Conservation (phyloP, 2,113 vertebrate species). For the Neogale vison region DNA sequence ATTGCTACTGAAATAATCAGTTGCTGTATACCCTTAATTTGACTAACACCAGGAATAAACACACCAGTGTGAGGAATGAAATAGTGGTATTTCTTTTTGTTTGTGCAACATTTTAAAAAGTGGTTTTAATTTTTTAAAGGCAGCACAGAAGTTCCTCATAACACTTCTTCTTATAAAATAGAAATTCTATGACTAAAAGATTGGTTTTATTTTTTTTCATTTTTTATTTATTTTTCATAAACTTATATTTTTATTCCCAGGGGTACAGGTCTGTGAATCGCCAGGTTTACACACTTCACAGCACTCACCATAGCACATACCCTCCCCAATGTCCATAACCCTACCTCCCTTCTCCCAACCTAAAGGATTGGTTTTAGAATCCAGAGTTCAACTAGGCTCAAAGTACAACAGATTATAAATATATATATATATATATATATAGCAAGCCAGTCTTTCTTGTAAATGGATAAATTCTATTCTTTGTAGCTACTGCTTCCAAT, state of each 20-base stretch:
- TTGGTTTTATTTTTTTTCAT: too few relatives aligned
- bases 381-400: background rate
- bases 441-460: background rate
- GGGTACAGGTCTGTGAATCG: too few relatives aligned
- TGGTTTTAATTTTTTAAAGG: background rate
- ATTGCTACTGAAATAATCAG: conserved; percentile 17
- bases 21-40: background rate
- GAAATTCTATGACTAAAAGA: background rate
- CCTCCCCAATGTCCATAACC: too few relatives aligned
- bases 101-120: background rate
- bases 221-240: too few relatives aligned
- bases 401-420: background rate
- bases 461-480: conserved; percentile 39
- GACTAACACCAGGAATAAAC: background rate
- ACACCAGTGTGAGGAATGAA: background rate
- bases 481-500: conserved; percentile 10
- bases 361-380: background rate
- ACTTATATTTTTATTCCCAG: too few relatives aligned
- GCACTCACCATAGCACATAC: too few relatives aligned
- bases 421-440: background rate
- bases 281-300: too few relatives aligned
- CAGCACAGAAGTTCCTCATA: background rate
- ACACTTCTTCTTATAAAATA: conserved; percentile 31
- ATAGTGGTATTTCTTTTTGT: background rate
- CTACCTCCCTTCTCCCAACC: too few relatives aligned